phyloP scores from a whole-genome alignment of 1,140 invertebrate genomes.

The Procambarus clarkii region DNA sequence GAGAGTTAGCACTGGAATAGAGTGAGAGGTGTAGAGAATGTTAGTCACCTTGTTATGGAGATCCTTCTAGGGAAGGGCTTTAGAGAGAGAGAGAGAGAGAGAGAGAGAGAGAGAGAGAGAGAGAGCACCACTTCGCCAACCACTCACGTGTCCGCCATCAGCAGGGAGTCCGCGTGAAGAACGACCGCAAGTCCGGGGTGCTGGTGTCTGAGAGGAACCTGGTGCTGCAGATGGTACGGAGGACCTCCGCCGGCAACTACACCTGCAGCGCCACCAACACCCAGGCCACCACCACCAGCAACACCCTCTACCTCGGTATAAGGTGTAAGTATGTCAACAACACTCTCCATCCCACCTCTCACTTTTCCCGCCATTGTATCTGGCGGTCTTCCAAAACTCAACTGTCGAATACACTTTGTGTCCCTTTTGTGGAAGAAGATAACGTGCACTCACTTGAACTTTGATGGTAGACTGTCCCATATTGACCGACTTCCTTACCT shows the following conservation, averaged over 20 bases:
- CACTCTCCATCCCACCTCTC: too few relatives aligned
- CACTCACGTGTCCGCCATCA: neutral
- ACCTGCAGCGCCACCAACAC: slow-evolving; percentile 81
- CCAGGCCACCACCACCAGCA: slow-evolving; percentile 79
- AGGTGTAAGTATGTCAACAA: slow-evolving; percentile 78
- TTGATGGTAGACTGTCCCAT: too few relatives aligned
- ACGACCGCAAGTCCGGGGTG: slow-evolving; percentile 81
- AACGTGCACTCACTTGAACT: too few relatives aligned
- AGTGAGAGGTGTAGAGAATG: neutral
- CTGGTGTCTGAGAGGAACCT: slow-evolving; percentile 83
- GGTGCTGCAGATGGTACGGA: slow-evolving; percentile 81
- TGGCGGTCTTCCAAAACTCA: too few relatives aligned
- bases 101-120: neutral
- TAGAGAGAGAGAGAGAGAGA: slow-evolving; percentile 17
- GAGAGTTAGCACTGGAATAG: neutral
- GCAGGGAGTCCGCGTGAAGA: slow-evolving; percentile 79
- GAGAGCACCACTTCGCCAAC: neutral
- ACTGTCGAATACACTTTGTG: too few relatives aligned
- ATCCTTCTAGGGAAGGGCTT: too few relatives aligned
- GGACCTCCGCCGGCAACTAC: slow-evolving; percentile 82
- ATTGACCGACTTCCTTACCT: too few relatives aligned
- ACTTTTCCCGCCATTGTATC: too few relatives aligned
- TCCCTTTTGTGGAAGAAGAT: too few relatives aligned
- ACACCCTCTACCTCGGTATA: slow-evolving; percentile 81
- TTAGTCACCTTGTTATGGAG: too few relatives aligned